These are phyloP conservation scores for Tipula lateralis DNA, from an alignment of 2,888 invertebrate species.

Conservation along the genomic window DNA sequence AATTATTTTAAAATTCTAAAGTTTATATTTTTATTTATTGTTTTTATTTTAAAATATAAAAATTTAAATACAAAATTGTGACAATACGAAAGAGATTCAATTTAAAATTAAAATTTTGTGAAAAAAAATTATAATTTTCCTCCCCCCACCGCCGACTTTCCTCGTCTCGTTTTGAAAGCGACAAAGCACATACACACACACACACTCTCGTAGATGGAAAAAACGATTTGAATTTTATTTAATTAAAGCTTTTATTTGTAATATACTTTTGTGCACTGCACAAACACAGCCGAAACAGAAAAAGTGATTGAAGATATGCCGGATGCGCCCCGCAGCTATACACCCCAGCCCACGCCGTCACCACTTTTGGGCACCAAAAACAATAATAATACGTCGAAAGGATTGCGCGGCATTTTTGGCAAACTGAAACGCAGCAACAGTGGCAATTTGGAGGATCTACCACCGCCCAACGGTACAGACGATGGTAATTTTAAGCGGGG, in stretches of 20 bases:
- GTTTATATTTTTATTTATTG: background rate
- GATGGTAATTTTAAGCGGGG: slow-evolving; percentile 63
- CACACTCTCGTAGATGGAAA: background rate
- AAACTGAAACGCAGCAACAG: slow-evolving; percentile 65
- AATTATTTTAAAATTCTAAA: slow-evolving; percentile 19
- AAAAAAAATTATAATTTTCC: background rate
- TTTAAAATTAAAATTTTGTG: background rate
- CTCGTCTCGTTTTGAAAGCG: background rate
- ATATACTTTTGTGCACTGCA: background rate
- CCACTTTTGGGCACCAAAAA: slow-evolving; percentile 50
- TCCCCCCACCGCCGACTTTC: background rate
- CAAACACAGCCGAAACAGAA: slow-evolving; percentile 58
- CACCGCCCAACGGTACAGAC: slow-evolving; percentile 44
- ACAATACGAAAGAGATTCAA: background rate
- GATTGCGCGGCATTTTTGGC: slow-evolving; percentile 64
- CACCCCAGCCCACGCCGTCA: slow-evolving; percentile 50
- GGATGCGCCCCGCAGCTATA: slow-evolving; percentile 44
- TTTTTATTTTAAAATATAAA: background rate
- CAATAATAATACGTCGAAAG: slow-evolving; percentile 47
- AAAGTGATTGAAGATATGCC: slow-evolving; percentile 51
- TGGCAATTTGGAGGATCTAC: slow-evolving; percentile 62
- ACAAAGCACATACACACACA: background rate
- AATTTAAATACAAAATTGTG: background rate
- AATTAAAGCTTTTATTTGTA: background rate
- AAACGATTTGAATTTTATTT: slow-evolving; percentile 2